Percentiles rank a stretch among this genome's conserved stretches.
Conservation (phyloP, 1,140 invertebrate genomes). For the Chelonus insularis region DNA sequence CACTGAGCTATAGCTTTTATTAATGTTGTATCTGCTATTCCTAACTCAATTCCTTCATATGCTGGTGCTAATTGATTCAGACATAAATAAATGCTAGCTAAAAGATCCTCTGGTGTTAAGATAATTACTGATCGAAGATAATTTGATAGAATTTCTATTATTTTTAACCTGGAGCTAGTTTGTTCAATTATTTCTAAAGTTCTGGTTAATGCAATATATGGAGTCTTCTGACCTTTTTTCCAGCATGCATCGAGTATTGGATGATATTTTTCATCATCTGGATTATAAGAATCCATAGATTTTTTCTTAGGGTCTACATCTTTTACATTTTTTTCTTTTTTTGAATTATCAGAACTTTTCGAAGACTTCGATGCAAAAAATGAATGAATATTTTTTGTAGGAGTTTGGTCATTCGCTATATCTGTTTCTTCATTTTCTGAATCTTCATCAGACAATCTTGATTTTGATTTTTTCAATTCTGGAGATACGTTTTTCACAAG, state of each 20-base stretch:
- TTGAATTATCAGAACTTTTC: not conserved
- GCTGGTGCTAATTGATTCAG: constrained; percentile 94
- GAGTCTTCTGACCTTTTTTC: constrained; percentile 80
- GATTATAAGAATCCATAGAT: constrained; percentile 69
- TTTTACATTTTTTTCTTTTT: constrained; percentile 11
- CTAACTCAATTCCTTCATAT: constrained; percentile 69
- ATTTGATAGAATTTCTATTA: constrained; percentile 91
- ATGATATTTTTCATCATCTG: constrained; percentile 78
- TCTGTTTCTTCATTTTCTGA: constrained; percentile 7
- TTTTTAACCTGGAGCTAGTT: constrained; percentile 87
- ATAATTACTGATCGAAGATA: constrained; percentile 92
- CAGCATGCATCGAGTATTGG: constrained; percentile 90
- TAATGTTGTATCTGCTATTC: constrained; percentile 90
- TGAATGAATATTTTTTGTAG: not conserved
- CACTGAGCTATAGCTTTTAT: constrained; percentile 95
- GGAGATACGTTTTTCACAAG: not conserved
- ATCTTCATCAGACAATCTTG: constrained; percentile 14
- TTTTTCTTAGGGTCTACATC: constrained; percentile 31
- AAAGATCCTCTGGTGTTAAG: constrained; percentile 84
- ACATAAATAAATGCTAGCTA: constrained; percentile 91
- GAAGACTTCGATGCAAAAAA: not conserved
- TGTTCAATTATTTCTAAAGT: constrained; percentile 92
- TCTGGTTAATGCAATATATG: constrained; percentile 88
- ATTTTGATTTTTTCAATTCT: not conserved
- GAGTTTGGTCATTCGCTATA: not conserved